Evolutionary conservation across 2,888 invertebrate genomes (phyloP), one percentile per base, ranked within the genome.

Genomic region (Agrotis clavis): DNA sequence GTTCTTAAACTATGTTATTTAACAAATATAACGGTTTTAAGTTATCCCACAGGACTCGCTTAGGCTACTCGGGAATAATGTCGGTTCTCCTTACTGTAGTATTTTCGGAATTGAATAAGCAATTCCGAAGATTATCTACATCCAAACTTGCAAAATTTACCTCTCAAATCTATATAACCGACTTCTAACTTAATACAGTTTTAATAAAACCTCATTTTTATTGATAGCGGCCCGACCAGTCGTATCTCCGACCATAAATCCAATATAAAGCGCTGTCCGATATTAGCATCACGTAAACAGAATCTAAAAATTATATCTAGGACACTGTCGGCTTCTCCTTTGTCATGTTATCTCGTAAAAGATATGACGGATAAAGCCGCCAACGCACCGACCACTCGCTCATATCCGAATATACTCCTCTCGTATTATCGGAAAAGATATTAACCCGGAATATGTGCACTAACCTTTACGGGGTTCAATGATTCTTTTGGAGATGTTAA

Each of bases 281-380:
- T 63, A 75, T 83, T 82, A 82, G 72, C 83, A 80, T 81, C 53
- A 54, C 67, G 48, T 77, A 68, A 83, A 81, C 81, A 81, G 77
- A 74, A 63, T 73, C 77, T 81, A 70, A 72, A 81, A 82, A 70
- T 67, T 11, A 69, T 69, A 68, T 70, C 56, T 57, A 68, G 61
- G 54, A 63, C 61, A 64, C 21, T 62, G 54, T 65, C 53, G 65
- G 69, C 48, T 62, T 69, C 61, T 60, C 63, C 61, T 71, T 83
- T 75, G 73, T 76, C 60, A 57, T 68, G 68, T 61, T 59, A 63
- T 67, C 66, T 78, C 69, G 66, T 78, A 73, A 77, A 77, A 82
- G 66, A 81, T 84, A 81, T 81, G 72, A 53, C 30, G 64, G 25
- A 61, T 68, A 71, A 69, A 73, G 51, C 56, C 68, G 35, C 61